Conservation (phyloP, 2,113 vertebrate genomes). For the Lepus timidus region DNA sequence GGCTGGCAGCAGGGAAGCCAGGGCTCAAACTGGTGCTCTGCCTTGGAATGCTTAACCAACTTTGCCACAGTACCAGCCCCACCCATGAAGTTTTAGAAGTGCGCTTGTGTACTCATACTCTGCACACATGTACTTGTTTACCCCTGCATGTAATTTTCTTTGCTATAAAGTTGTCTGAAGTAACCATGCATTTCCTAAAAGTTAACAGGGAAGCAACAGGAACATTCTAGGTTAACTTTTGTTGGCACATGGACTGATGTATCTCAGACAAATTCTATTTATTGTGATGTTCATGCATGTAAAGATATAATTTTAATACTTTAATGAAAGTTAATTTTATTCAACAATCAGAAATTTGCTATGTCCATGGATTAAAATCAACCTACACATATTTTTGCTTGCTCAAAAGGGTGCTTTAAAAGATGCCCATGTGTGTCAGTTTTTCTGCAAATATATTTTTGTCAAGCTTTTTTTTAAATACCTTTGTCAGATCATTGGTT, state of each 20-base stretch:
- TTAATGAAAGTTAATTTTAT: conserved; percentile 33
- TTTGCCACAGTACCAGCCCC: too few species aligned
- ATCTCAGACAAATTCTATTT: conserved; percentile 25
- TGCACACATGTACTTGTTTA: neutral
- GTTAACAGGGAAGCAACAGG: neutral
- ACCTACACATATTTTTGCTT: neutral
- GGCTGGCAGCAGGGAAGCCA: too few species aligned
- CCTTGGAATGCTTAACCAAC: too few species aligned
- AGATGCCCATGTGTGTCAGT: neutral
- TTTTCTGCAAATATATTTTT: too few species aligned
- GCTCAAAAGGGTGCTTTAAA: neutral
- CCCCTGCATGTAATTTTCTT: neutral
- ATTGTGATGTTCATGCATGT: neutral
- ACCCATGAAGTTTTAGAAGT: too few species aligned
- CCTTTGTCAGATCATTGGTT: too few species aligned
- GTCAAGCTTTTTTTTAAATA: too few species aligned
- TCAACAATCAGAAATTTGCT: conserved; percentile 19
- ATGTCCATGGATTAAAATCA: neutral
- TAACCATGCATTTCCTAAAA: conserved; percentile 22
- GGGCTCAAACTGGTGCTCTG: too few species aligned
- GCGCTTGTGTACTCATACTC: neutral
- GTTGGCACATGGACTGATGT: neutral
- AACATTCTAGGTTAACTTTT: neutral
- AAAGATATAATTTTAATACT: conserved; percentile 2
- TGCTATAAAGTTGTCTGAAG: neutral